phyloP scores from a whole-genome alignment of 2,888 invertebrate species.

The Phytoseiulus persimilis region DNA sequence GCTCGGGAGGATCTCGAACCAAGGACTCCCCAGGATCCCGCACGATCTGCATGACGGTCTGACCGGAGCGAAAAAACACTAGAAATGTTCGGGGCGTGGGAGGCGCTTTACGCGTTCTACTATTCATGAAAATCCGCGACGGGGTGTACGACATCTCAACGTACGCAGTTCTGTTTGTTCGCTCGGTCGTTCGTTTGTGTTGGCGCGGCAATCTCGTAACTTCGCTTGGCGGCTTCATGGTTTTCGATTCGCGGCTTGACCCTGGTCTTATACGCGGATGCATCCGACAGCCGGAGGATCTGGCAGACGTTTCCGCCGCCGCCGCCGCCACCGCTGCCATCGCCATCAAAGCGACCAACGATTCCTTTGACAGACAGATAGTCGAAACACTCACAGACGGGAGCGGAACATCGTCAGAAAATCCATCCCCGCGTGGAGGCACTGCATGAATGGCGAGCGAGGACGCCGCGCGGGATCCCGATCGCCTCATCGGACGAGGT shows the following conservation, averaged over 20 bases:
- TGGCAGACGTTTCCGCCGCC: neutral
- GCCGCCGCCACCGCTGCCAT: neutral
- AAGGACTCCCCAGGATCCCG: too few relatives aligned
- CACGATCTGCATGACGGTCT: too few relatives aligned
- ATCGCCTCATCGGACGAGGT: neutral
- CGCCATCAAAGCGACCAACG: neutral
- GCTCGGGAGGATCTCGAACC: too few relatives aligned
- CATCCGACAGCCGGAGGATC: neutral
- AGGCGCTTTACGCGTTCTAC: too few relatives aligned
- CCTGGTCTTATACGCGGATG: neutral
- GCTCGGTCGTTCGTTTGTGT: neutral
- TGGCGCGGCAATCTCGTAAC: neutral
- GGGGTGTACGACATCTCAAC: neutral
- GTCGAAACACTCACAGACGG: neutral
- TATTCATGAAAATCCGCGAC: neutral
- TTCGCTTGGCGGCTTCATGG: neutral
- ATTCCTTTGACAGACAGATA: conserved; percentile 5
- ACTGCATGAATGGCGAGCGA: neutral
- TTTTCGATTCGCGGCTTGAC: neutral
- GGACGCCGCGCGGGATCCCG: neutral
- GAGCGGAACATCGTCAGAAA: neutral
- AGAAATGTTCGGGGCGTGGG: too few relatives aligned
- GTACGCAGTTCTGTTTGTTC: neutral
- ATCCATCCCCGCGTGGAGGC: neutral
- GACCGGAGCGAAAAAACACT: too few relatives aligned